Base-by-base conservation (phyloP, 1,140 invertebrate species). In the Gonioctena quinquepunctata region DNA sequence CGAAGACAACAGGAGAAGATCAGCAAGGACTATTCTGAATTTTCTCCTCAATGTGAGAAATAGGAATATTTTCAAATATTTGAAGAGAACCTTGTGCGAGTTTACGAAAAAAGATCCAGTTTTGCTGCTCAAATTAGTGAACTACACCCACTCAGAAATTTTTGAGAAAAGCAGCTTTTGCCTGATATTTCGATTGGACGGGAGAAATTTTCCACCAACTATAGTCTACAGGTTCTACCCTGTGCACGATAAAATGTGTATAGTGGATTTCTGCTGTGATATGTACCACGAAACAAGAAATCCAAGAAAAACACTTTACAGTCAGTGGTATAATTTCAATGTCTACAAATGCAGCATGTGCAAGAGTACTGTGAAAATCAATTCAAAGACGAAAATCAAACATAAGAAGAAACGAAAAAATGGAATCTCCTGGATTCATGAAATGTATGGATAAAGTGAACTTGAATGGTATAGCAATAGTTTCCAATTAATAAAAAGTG, bases 191-290 rank as follows among this genome's bases (percentile, higher is more conserved):
- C 63, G 71, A 25, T 66, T 75, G 28, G 73, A 48, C 13, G 73
- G 73, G 8, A 63, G 23, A 3, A 54, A 16, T 48, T 75, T 75
- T 66, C 73, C 73, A 1, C 73, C 73, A 1, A 33, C 11, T 11
- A 75, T 75, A 3, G 64, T 72, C 13, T 75, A 73, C 25, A 72
- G 70, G 33, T 49, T 75, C 27, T 70, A 67, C 16, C 64, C n/a
- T 13, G 33, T 13, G 11, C 13, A 42, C 11, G 16, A 42, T n/a
- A 42, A 42, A 42, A 42, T 42, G 3, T n/a, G n/a, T n/a, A n/a
- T n/a, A n/a, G n/a, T n/a, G n/a, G n/a, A n/a, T n/a, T n/a, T n/a
- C n/a, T n/a, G n/a, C n/a, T n/a, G n/a, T n/a, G n/a, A n/a, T n/a
- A n/a, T n/a, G n/a, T n/a, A n/a, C n/a, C n/a, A n/a, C n/a, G 13